These are phyloP conservation scores for Pteropus rufus DNA, from an alignment of 2,797 vertebrate genomes.

Conservation along the genomic window DNA sequence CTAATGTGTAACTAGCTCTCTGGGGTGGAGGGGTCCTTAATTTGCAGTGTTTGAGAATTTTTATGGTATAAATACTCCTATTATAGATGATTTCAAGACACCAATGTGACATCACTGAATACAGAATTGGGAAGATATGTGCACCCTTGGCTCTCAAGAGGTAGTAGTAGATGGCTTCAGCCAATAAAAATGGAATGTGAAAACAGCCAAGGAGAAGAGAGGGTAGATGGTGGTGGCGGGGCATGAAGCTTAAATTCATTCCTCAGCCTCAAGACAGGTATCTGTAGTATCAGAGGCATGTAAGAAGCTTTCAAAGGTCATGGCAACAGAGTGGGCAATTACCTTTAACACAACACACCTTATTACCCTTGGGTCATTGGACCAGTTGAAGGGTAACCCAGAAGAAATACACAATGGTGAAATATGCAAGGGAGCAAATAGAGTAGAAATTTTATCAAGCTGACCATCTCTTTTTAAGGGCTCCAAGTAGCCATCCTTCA, in stretches of 20 bases:
- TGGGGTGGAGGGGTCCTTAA: background rate
- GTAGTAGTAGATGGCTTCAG: background rate
- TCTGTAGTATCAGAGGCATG: background rate
- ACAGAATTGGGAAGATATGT: background rate
- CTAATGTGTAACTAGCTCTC: background rate
- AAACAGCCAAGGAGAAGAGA: background rate
- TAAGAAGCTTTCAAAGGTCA: background rate
- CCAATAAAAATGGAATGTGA: background rate
- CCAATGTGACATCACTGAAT: background rate
- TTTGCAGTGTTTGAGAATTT: background rate
- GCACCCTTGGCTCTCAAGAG: background rate
- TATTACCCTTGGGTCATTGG: background rate
- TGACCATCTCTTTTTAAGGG: background rate
- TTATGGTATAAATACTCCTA: background rate
- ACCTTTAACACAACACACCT: background rate
- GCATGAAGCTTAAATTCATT: background rate
- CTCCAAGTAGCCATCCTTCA: background rate
- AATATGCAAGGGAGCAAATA: background rate
- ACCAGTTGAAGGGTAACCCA: background rate
- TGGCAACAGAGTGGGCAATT: background rate
- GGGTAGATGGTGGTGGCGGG: background rate
- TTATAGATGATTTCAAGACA: background rate
- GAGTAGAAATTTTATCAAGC: background rate
- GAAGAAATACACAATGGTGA: background rate
- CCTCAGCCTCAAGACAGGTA: background rate